Conservation (phyloP, 1,140 invertebrate species). For the Prorops nasuta region DNA sequence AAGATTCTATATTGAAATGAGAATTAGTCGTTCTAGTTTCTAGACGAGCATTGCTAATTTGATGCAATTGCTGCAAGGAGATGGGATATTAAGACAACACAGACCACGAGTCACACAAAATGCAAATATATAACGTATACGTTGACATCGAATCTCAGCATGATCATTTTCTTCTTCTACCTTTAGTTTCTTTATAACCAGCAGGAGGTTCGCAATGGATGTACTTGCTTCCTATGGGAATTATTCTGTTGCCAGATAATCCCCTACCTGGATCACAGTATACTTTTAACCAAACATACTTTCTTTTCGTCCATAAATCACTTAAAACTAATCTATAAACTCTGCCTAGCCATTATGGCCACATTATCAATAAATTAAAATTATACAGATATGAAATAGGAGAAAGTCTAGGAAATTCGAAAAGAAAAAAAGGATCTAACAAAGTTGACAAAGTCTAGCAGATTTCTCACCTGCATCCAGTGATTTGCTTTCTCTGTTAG, state of each 20-base stretch:
- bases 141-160: not conserved
- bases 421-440: no score
- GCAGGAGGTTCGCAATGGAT: conserved; percentile 72
- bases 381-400: no score
- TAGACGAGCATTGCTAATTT: no score
- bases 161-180: conserved; percentile 27
- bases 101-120: conserved; percentile 8
- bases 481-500: conserved; percentile 44
- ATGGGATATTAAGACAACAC: conserved; percentile 1
- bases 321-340: no score
- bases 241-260: conserved; percentile 71
- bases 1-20: no score
- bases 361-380: no score
- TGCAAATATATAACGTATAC: conserved; percentile 6
- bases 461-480: conserved; percentile 40
- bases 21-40: no score
- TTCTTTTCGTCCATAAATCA: no score
- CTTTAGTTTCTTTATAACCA: conserved; percentile 55
- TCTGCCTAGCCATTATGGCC: no score
- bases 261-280: conserved; percentile 35
- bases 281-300: not conserved
- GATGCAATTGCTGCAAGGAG: no score
- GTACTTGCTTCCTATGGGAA: conserved; percentile 73
- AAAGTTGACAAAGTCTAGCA: no score
- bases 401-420: no score